phyloP scores from a whole-genome alignment of 2,888 invertebrate genomes.

The Parapristionchus giblindavisi region DNA sequence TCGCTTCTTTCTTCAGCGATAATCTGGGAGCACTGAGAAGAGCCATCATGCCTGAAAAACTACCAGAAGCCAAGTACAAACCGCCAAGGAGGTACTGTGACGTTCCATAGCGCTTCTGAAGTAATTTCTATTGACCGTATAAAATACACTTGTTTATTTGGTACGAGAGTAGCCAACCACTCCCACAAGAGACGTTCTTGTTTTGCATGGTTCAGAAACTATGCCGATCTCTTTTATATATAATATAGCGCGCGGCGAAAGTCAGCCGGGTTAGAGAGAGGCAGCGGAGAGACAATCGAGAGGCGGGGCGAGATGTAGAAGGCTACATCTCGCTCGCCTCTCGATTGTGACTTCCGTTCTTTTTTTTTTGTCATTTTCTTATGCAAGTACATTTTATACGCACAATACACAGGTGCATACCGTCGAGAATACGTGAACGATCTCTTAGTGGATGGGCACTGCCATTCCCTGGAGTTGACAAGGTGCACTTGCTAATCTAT shows the following conservation, averaged over 20 bases:
- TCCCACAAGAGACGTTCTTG: no score
- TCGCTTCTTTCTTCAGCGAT: no score
- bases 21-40: slow-evolving; percentile 15
- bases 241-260: no score
- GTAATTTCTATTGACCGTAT: no score
- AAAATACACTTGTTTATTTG: no score
- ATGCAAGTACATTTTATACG: background rate
- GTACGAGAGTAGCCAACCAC: no score
- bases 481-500: slow-evolving; percentile 39
- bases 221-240: no score
- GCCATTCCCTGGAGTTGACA: slow-evolving; percentile 77
- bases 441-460: slow-evolving; percentile 76
- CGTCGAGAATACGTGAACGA: slow-evolving; percentile 65
- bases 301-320: no score
- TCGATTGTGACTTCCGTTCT: background rate
- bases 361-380: background rate
- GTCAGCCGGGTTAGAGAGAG: no score
- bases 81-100: slow-evolving; percentile 46
- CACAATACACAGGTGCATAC: slow-evolving; percentile 40
- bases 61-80: slow-evolving; percentile 47
- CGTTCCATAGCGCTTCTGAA: no score
- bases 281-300: no score
- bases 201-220: no score
- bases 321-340: background rate
- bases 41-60: slow-evolving; percentile 38